These are phyloP conservation scores for Oreocharis arfaki DNA, from an alignment of 2,113 vertebrate species.

Conservation along the genomic window DNA sequence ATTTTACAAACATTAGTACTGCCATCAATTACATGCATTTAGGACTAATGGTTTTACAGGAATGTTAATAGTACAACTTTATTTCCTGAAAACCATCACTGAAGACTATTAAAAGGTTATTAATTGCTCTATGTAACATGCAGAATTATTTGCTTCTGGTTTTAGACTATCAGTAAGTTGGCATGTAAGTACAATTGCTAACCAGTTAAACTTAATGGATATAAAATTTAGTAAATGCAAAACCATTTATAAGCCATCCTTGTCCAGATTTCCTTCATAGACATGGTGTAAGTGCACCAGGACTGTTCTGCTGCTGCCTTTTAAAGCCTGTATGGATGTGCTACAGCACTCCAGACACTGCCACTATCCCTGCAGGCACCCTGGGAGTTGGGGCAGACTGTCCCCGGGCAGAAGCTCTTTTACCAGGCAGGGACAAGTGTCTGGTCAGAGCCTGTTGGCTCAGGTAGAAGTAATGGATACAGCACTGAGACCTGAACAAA, in stretches of 20 bases:
- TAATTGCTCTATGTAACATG: not conserved
- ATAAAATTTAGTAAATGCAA: not conserved
- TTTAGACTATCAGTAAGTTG: not conserved
- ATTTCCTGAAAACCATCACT: constrained; percentile 50
- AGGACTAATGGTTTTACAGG: constrained; percentile 68
- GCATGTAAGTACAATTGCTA: not conserved
- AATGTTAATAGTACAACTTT: constrained; percentile 69
- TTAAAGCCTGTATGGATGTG: not conserved
- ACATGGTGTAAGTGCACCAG: not conserved
- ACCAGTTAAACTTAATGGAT: not conserved
- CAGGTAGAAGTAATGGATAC: not conserved
- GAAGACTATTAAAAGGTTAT: constrained; percentile 35
- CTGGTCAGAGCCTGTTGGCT: not conserved
- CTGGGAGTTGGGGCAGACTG: not conserved
- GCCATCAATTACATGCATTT: constrained; percentile 53
- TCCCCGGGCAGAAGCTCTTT: not conserved
- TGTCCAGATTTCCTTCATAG: not conserved
- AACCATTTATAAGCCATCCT: not conserved
- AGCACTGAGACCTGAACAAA: not conserved
- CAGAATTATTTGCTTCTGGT: constrained; percentile 9
- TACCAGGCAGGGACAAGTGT: not conserved
- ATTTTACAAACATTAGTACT: constrained; percentile 63
- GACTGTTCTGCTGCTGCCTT: not conserved
- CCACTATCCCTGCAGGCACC: accelerated
- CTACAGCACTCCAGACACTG: not conserved